phyloP scores from a whole-genome alignment of 2,888 invertebrate species.

The Cheilosia impressa region DNA sequence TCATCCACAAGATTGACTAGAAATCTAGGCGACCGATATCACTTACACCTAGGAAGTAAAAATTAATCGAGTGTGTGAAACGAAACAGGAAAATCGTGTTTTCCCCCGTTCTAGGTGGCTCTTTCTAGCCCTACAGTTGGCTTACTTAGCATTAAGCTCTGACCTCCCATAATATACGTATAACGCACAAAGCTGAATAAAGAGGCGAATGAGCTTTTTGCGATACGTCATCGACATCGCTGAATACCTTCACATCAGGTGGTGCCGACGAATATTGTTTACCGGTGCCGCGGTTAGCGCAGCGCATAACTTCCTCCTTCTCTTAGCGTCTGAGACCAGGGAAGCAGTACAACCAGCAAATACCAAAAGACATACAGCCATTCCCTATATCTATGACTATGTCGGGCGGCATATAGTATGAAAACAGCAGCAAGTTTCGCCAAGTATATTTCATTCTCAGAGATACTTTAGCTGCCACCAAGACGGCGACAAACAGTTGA shows the following conservation, averaged over 20 bases:
- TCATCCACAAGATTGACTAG: constrained; percentile 35
- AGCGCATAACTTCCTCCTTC: constrained; percentile 50
- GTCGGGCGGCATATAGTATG: constrained; percentile 17
- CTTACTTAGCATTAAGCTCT: constrained; percentile 31
- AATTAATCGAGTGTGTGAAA: constrained; percentile 26
- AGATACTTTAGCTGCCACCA: constrained; percentile 68
- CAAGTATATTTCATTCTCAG: constrained; percentile 48
- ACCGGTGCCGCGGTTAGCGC: constrained; percentile 26
- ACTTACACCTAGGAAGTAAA: constrained; percentile 55
- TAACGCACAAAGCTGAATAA: constrained; percentile 50
- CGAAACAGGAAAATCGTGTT: constrained; percentile 28
- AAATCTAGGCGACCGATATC: constrained; percentile 19
- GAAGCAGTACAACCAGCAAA: constrained; percentile 27
- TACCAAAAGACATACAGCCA: constrained; percentile 33
- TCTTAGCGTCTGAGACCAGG: constrained; percentile 26
- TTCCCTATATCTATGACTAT: constrained; percentile 19
- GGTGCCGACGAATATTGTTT: background rate
- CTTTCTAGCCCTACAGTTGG: background rate
- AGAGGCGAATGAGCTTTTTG: constrained; percentile 52
- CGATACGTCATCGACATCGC: constrained; percentile 40
- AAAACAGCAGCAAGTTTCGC: constrained; percentile 30
- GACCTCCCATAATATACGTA: background rate
- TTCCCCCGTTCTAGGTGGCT: background rate
- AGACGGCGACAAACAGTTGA: constrained; percentile 61
- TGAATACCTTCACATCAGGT: constrained; percentile 43